phyloP scores from a whole-genome alignment of 92 coral and sea anemone genomes.

The Metridium senile region DNA sequence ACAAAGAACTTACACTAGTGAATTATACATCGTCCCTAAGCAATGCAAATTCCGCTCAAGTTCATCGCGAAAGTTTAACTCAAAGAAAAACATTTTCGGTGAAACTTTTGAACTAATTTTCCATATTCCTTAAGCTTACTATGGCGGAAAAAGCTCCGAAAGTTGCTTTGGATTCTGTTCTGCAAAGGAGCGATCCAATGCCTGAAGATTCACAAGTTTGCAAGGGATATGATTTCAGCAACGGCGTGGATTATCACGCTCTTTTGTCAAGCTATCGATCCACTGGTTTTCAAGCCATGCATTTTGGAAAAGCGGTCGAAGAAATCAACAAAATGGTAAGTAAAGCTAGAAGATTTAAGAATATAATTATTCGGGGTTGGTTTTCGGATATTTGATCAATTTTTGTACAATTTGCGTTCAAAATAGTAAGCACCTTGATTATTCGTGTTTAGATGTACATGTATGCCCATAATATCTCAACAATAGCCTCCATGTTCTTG shows the following conservation, averaged over 20 bases:
- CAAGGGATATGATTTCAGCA: conserved; percentile 88
- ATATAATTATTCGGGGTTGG: no score
- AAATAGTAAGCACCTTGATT: no score
- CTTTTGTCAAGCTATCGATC: conserved; percentile 67
- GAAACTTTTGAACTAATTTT: not conserved
- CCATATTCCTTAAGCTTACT: not conserved
- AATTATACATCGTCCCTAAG: no score
- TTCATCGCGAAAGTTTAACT: no score
- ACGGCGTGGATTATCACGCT: conserved; percentile 84
- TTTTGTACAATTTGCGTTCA: no score
- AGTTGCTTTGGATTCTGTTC: conserved; percentile 54
- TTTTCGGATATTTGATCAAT: not conserved
- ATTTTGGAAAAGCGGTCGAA: conserved; percentile 93
- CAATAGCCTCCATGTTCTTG: no score
- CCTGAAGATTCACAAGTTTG: conserved; percentile 69
- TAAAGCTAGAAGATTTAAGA: not conserved
- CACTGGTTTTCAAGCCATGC: conserved; percentile 91
- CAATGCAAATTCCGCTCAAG: no score
- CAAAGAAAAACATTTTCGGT: no score
- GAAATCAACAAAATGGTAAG: conserved; percentile 94
- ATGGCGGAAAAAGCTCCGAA: conserved; percentile 38
- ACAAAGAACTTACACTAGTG: no score
- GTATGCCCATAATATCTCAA: no score
- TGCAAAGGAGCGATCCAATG: conserved; percentile 74
- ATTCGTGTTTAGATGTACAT: no score